Conservation (phyloP, 2,113 vertebrate species). For the Apus apus region DNA sequence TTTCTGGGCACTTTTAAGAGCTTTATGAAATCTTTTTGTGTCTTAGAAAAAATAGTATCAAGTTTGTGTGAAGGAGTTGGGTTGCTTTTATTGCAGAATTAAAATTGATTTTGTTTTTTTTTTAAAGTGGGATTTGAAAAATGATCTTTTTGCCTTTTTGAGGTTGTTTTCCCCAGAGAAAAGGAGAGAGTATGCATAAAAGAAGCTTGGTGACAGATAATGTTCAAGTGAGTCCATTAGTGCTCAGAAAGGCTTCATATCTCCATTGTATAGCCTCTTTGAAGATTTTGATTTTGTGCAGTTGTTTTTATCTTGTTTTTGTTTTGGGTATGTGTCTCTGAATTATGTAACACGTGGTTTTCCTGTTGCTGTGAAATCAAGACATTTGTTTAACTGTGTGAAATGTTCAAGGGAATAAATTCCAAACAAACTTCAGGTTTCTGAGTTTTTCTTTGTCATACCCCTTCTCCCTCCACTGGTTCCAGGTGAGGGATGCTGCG, state of each 20-base stretch:
- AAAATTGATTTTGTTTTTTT: background rate
- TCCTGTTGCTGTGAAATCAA: conserved; percentile 77
- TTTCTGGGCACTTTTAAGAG: conserved; percentile 56
- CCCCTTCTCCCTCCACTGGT: conserved; percentile 33
- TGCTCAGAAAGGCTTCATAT: conserved; percentile 62
- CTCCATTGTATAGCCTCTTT: conserved; percentile 30
- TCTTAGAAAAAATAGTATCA: conserved; percentile 4
- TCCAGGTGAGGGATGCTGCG: background rate
- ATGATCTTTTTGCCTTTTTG: background rate
- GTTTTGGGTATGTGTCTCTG: conserved; percentile 55
- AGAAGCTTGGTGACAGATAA: background rate
- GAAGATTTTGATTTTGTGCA: conserved; percentile 54
- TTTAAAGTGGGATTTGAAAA: background rate
- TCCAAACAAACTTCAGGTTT: conserved; percentile 79
- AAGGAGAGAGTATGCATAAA: background rate
- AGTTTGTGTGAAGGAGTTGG: background rate
- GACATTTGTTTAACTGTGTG: conserved; percentile 76
- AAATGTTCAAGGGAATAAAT: conserved; percentile 83
- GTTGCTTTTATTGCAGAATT: background rate
- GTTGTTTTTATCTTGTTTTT: conserved; percentile 69
- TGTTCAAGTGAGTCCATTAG: background rate
- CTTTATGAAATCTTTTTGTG: background rate
- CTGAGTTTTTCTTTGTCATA: conserved; percentile 82
- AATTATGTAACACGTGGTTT: conserved; percentile 78
- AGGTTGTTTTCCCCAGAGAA: conserved; percentile 29